Evolutionary conservation across 1,140 invertebrate genomes (phyloP), one percentile per base, ranked within the genome.

Genomic region (Drosophila varians): DNA sequence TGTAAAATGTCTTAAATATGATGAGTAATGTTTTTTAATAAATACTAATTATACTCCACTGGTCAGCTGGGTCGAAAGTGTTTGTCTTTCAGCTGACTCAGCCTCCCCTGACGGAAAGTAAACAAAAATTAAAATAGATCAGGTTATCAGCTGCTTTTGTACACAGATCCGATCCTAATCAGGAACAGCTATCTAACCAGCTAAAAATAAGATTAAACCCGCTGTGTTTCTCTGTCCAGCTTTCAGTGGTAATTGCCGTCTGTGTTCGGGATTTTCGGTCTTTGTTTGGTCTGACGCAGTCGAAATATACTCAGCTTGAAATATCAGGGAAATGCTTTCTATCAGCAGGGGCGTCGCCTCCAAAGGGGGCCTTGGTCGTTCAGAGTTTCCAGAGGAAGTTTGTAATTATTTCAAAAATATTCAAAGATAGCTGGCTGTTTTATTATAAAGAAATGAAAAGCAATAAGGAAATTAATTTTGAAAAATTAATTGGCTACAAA

Each of bases 261-360:
- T 28, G 42, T 47, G 28, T 19, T 26, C 26, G 28, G 46, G 51
- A 60, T 70, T 45, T 66, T 53, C 23, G 16, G 36, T 14, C 47
- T 71, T 71, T 52, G 53, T 71, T 58, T 70, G 36, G 34, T 34
- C 45, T 49, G 61, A 65, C 56, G 56, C 61, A 51, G 62, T 31
- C 49, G 31, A 49, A 19, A 54, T 34, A 40, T 31, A 18, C 49
- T 25, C 45, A 23, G 19, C 21, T 16, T 31, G 40, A 45, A 26
- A 34, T 21, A 12, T 31, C 5, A 3, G 28, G 45, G 46, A 70
- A 70, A 43, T 43, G 21, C 7, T 34, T 1, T 4, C 21, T 26
- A 14, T 7, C 53, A 26, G 18, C 54, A 71, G 46, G 47, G 54
- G 28, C 66, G 18, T 16, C 21, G 9, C 7, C 8, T 46, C 3